Conservation (phyloP, 2,797 vertebrate genomes). For the Mormyrus hasselquistii region DNA sequence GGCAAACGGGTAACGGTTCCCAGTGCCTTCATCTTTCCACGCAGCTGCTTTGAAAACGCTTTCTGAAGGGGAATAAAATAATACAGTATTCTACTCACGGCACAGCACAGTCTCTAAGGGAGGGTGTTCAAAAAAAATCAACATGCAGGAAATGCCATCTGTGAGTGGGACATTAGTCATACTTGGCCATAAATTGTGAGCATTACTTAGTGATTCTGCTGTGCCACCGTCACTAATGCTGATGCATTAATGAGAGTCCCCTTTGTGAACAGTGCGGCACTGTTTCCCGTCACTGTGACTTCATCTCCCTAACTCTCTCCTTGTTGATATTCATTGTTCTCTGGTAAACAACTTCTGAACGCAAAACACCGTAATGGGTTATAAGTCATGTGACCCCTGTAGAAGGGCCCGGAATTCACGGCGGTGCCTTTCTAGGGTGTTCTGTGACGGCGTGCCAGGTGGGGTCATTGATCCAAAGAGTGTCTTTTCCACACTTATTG, state of each 20-base stretch:
- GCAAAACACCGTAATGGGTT: background rate
- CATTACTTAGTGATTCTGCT: background rate
- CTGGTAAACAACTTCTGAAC: background rate
- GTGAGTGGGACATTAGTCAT: background rate
- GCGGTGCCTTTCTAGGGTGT: background rate
- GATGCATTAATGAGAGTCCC: slow-evolving; percentile 6
- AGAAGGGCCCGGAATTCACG: background rate
- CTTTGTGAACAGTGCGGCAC: background rate
- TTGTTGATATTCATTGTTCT: background rate
- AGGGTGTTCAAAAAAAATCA: slow-evolving; percentile 1
- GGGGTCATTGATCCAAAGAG: background rate
- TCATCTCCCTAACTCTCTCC: background rate
- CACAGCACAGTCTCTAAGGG: background rate
- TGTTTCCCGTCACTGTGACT: background rate
- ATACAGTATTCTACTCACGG: background rate
- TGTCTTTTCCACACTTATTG: too few relatives aligned
- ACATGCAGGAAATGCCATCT: background rate
- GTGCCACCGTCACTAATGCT: background rate
- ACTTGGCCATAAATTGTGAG: background rate
- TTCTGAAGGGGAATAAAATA: slow-evolving; percentile 1
- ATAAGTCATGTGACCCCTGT: background rate
- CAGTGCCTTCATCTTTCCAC: background rate
- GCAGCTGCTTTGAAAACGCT: background rate
- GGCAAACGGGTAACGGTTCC: background rate
- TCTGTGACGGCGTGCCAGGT: background rate